Percentiles rank a stretch among this genome's conserved stretches.
These are phyloP conservation scores for Tricholaema leucomelas DNA, from an alignment of 2,113 vertebrate genomes.

Conservation along the genomic window DNA sequence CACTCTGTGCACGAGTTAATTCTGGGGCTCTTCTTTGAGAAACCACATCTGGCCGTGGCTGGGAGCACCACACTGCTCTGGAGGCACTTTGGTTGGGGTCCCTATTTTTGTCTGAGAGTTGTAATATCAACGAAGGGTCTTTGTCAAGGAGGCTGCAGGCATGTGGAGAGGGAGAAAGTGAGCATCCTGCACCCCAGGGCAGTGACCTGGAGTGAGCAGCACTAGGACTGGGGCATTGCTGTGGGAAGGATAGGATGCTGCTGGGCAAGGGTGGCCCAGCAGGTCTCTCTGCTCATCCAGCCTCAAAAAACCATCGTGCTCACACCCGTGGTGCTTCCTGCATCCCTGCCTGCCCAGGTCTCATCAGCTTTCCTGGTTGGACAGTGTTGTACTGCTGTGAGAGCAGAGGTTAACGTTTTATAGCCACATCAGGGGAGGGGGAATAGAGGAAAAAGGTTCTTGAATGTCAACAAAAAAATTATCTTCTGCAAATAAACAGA, in stretches of 20 bases:
- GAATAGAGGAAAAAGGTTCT: conserved; percentile 24
- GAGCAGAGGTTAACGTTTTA: neutral
- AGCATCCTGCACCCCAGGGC: accelerated
- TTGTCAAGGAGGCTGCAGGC: neutral
- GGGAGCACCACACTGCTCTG: neutral
- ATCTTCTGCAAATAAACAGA: conserved; percentile 49
- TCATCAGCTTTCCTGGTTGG: neutral
- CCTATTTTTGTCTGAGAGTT: accelerated
- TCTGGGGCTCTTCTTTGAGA: conserved; percentile 3
- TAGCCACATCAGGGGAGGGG: neutral
- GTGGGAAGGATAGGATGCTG: accelerated
- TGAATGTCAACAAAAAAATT: conserved; percentile 30
- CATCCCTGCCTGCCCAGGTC: neutral
- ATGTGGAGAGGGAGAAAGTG: accelerated
- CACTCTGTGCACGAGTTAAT: neutral
- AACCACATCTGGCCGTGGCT: neutral
- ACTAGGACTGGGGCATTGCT: accelerated
- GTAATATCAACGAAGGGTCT: neutral
- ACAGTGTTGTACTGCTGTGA: neutral
- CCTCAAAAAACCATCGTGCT: accelerated
- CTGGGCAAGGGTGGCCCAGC: accelerated
- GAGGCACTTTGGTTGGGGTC: neutral
- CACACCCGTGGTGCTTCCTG: neutral
- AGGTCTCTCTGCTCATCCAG: neutral
- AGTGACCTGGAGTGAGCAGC: neutral